Conservation (phyloP, 2,888 invertebrate species). For the Tetragnatha montana region DNA sequence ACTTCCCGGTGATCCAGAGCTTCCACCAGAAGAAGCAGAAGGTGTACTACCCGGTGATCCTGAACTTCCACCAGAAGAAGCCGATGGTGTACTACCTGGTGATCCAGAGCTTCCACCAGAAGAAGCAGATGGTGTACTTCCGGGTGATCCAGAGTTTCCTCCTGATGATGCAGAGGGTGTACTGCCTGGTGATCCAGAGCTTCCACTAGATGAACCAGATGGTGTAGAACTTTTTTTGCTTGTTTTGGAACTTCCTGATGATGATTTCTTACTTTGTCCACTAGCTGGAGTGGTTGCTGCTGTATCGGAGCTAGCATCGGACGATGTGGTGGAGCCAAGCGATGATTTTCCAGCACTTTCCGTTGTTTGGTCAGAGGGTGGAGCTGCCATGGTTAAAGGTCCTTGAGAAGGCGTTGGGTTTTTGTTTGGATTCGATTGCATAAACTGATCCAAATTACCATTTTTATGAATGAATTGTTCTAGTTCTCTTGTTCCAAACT, state of each 20-base stretch:
- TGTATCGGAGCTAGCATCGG: no score
- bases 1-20: neutral
- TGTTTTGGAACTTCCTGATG: neutral
- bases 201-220: neutral
- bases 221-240: slow-evolving; percentile 15
- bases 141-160: neutral
- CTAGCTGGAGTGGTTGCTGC: no score
- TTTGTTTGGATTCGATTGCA: neutral
- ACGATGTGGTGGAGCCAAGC: no score
- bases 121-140: neutral
- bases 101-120: neutral
- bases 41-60: neutral
- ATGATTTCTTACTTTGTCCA: no score
- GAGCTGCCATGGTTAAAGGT: slow-evolving; percentile 13
- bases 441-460: neutral
- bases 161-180: neutral
- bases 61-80: neutral
- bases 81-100: neutral
- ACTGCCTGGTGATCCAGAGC: no score
- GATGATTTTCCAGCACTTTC: no score
- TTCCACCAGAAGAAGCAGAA: neutral
- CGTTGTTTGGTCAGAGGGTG: neutral
- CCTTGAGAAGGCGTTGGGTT: slow-evolving; percentile 9
- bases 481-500: neutral
- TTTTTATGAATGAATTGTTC: neutral